A percentile compares a stretch with the other conserved stretches of the same genome.
These are phyloP conservation scores for Pluvialis apricaria DNA, from an alignment of 2,113 vertebrate genomes.

Conservation along the genomic window DNA sequence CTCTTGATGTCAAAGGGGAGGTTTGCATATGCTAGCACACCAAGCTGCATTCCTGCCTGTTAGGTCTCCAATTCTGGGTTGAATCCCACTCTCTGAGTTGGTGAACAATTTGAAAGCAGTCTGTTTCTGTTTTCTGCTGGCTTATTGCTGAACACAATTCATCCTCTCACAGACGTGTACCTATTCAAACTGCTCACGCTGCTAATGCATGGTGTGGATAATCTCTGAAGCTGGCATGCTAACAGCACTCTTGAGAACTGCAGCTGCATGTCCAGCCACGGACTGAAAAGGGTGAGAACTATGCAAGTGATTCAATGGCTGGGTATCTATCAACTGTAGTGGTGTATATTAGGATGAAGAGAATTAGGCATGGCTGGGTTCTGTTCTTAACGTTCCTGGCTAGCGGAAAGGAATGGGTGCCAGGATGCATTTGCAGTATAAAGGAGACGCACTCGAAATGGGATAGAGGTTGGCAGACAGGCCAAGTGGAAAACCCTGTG, in stretches of 20 bases:
- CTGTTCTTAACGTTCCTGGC: not conserved
- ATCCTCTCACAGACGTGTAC: not conserved
- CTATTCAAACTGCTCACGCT: not conserved
- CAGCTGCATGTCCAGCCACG: not conserved
- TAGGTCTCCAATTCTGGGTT: not conserved
- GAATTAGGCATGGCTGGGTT: not conserved
- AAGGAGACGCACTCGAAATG: not conserved
- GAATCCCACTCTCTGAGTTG: not conserved
- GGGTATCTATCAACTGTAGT: not conserved
- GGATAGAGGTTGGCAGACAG: not conserved
- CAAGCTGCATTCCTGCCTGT: not conserved
- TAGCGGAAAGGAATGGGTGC: not conserved
- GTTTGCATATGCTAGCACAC: not conserved
- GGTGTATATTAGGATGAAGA: not conserved
- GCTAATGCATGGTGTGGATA: not conserved
- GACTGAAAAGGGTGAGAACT: not conserved
- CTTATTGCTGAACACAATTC: not conserved
- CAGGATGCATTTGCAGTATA: not conserved
- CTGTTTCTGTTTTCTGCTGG: not conserved
- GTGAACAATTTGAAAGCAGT: not conserved
- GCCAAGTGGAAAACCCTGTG: not conserved
- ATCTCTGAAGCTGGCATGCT: not conserved
- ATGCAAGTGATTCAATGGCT: not conserved
- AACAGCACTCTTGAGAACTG: not conserved
- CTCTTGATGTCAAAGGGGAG: not conserved